Evolutionary conservation across 2,113 vertebrate species (phyloP).

Genomic region (Engystomops pustulosus): DNA sequence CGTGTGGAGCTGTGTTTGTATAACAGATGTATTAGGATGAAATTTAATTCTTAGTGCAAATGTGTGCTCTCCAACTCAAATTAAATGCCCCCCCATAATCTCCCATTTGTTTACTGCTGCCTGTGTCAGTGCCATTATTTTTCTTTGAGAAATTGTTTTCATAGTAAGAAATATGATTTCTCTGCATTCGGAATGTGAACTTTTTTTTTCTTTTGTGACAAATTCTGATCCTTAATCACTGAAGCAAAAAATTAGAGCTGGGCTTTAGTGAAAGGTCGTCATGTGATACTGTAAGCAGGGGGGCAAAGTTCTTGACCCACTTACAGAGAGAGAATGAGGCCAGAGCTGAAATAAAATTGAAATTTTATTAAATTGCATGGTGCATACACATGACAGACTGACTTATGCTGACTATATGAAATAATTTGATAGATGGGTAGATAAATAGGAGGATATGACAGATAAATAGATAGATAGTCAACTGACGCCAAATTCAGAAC

Average conservation of each 20-base stretch:
- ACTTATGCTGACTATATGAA: background rate
- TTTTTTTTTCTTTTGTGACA: constrained; percentile 78
- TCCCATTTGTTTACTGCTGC: constrained; percentile 51
- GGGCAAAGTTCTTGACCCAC: constrained; percentile 65
- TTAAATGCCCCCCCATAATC: constrained; percentile 53
- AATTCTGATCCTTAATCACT: constrained; percentile 79
- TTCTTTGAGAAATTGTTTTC: constrained; percentile 47
- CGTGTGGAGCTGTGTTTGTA: constrained; percentile 64
- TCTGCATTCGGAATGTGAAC: constrained; percentile 45
- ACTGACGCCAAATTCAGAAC: too few relatives aligned
- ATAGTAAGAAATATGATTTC: background rate
- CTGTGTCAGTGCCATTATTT: constrained; percentile 42
- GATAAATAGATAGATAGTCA: background rate
- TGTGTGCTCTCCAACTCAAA: constrained; percentile 60
- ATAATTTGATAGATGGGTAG: background rate
- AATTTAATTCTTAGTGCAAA: constrained; percentile 69
- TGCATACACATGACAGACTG: background rate
- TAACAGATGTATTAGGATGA: constrained; percentile 68
- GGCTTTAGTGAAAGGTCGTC: constrained; percentile 77
- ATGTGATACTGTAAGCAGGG: constrained; percentile 69
- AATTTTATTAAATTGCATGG: constrained; percentile 21
- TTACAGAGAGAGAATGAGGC: constrained; percentile 42
- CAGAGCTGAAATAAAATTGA: background rate
- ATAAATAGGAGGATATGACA: background rate
- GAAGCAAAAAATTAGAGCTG: constrained; percentile 84